phyloP scores from a whole-genome alignment of 2,888 invertebrate species.

The Rhopalosiphum nymphaeae region DNA sequence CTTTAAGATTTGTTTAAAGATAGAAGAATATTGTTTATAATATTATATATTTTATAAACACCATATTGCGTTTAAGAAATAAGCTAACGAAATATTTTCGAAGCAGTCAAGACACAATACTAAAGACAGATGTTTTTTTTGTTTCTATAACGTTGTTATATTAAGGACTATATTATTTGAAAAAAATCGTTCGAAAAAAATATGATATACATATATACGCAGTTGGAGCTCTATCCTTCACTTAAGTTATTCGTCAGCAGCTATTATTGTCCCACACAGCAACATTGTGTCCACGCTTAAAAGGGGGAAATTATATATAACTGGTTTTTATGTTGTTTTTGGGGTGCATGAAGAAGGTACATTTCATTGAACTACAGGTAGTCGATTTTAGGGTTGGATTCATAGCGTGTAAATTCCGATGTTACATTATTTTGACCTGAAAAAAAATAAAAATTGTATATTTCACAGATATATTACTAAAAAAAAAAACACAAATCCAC shows the following conservation, averaged over 20 bases:
- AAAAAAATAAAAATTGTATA: background rate
- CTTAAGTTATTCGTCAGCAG: background rate
- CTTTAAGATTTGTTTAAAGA: background rate
- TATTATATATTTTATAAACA: background rate
- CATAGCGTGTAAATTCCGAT: background rate
- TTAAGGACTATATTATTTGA: background rate
- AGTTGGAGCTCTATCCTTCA: background rate
- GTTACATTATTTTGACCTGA: background rate
- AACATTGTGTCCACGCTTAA: background rate
- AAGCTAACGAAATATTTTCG: background rate
- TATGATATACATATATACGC: background rate
- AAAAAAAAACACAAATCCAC: background rate
- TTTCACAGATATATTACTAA: background rate
- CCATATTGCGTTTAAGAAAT: background rate
- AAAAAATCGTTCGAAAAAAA: background rate
- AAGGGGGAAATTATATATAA: background rate
- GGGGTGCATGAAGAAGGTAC: background rate
- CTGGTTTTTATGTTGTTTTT: background rate
- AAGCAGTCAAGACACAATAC: too few relatives aligned
- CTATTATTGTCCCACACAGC: background rate
- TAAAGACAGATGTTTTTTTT: background rate
- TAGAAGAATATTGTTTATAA: background rate
- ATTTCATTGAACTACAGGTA: background rate
- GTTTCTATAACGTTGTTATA: background rate
- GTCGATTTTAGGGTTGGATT: background rate